These are phyloP conservation scores for Upupa epops DNA, from an alignment of 2,113 vertebrate genomes.

Conservation along the genomic window DNA sequence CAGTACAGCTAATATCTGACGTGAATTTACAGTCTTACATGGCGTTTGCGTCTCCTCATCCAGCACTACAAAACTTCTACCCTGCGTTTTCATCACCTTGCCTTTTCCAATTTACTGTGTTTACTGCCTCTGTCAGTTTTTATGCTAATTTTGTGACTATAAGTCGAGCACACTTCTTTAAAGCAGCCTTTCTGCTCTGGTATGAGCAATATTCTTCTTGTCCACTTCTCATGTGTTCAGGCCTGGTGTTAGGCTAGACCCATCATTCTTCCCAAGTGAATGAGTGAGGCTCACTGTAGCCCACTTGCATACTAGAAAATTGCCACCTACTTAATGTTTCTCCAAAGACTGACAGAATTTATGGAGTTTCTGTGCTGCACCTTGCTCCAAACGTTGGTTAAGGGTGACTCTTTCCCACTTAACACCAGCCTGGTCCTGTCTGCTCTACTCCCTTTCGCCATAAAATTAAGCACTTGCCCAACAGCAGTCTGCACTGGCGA, in stretches of 20 bases:
- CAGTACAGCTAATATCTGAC: neutral
- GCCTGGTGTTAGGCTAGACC: neutral
- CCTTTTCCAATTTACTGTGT: neutral
- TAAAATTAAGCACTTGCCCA: neutral
- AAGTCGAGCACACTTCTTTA: neutral
- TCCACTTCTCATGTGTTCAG: neutral
- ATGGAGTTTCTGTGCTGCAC: neutral
- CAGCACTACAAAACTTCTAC: neutral
- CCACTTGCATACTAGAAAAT: neutral
- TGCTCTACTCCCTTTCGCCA: neutral
- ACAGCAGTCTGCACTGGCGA: neutral
- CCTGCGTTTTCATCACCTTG: neutral
- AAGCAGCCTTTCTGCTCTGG: neutral
- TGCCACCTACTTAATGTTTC: neutral
- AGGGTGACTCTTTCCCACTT: neutral
- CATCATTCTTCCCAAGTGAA: neutral
- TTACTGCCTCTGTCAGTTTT: neutral
- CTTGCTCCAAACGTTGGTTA: neutral
- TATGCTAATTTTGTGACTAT: neutral
- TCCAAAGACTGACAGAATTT: neutral
- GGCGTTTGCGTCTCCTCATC: neutral
- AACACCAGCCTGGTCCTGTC: neutral
- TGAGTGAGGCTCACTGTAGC: neutral
- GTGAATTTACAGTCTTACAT: neutral
- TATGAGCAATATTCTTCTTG: neutral